These are phyloP conservation scores for Drosophila mayri DNA, from an alignment of 1,140 invertebrate species.

Conservation along the genomic window DNA sequence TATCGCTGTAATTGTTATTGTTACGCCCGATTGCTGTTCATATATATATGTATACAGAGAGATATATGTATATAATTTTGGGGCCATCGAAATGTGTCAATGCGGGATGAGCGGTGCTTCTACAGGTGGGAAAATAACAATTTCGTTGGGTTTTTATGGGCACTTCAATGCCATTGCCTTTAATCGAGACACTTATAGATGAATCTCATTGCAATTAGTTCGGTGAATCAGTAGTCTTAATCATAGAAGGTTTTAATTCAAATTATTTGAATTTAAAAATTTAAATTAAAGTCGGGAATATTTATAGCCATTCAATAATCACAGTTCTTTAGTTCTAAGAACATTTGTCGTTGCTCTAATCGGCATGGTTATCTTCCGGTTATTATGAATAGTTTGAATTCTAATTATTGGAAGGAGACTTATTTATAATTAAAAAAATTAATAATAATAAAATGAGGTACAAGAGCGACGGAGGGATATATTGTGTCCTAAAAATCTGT, in stretches of 20 bases:
- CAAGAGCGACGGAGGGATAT: too few relatives aligned
- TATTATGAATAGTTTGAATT: too few relatives aligned
- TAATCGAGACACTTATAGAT: neutral
- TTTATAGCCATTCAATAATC: neutral
- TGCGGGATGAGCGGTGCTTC: slow-evolving; percentile 40
- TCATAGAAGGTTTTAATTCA: too few relatives aligned
- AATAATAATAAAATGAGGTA: too few relatives aligned
- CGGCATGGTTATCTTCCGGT: neutral
- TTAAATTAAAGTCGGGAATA: neutral
- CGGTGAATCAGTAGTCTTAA: neutral
- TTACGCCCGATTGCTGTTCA: slow-evolving; percentile 32
- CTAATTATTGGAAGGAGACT: too few relatives aligned
- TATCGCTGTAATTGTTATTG: slow-evolving; percentile 50
- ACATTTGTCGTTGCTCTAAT: neutral
- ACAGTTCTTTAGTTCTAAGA: neutral
- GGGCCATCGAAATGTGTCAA: slow-evolving; percentile 61
- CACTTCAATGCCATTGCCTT: slow-evolving; percentile 16
- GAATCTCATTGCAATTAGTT: neutral
- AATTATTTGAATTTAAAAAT: neutral
- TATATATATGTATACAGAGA: neutral
- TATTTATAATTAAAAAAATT: too few relatives aligned
- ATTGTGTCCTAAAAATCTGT: too few relatives aligned
- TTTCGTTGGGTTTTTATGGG: slow-evolving; percentile 20
- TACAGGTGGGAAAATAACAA: slow-evolving; percentile 31
- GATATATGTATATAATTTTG: slow-evolving; percentile 11